These are phyloP conservation scores for Tanytarsus gracilentus DNA, from an alignment of 2,888 invertebrate species.

Conservation along the genomic window DNA sequence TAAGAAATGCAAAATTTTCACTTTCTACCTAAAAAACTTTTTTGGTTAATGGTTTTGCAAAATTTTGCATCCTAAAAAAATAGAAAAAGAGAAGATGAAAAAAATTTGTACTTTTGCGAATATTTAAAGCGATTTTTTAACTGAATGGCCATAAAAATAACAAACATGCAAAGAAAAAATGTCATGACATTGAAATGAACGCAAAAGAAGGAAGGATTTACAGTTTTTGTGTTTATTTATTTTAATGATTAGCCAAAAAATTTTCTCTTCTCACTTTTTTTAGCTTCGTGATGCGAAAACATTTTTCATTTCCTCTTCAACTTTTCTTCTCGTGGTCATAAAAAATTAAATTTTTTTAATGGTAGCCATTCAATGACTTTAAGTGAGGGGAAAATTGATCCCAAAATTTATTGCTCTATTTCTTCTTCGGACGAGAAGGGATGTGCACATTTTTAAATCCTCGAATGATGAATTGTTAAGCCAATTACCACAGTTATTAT, in stretches of 20 bases:
- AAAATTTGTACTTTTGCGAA: not conserved
- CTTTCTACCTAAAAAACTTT: too few species aligned
- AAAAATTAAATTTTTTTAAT: not conserved
- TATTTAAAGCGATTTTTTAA: not conserved
- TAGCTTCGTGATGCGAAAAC: not conserved
- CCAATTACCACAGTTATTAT: slow-evolving; percentile 24
- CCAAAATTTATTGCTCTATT: slow-evolving; percentile 26
- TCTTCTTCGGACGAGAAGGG: not conserved
- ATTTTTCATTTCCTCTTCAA: not conserved
- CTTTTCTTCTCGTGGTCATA: not conserved
- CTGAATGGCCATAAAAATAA: not conserved
- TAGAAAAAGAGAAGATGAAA: not conserved
- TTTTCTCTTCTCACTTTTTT: not conserved
- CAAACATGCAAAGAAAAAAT: not conserved
- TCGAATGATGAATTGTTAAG: slow-evolving; percentile 8
- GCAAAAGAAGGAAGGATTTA: not conserved
- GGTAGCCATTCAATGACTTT: slow-evolving; percentile 3
- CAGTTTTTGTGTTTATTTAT: not conserved
- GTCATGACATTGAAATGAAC: not conserved
- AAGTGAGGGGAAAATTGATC: not conserved
- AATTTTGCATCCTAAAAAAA: not conserved
- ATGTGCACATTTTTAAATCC: not conserved
- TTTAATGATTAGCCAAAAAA: not conserved
- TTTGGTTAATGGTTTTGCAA: too few species aligned
- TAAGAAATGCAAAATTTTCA: not conserved